Percentiles rank a stretch among this genome's conserved stretches.
These are phyloP conservation scores for Esox niger DNA, from an alignment of 2,113 vertebrate genomes.

Conservation along the genomic window DNA sequence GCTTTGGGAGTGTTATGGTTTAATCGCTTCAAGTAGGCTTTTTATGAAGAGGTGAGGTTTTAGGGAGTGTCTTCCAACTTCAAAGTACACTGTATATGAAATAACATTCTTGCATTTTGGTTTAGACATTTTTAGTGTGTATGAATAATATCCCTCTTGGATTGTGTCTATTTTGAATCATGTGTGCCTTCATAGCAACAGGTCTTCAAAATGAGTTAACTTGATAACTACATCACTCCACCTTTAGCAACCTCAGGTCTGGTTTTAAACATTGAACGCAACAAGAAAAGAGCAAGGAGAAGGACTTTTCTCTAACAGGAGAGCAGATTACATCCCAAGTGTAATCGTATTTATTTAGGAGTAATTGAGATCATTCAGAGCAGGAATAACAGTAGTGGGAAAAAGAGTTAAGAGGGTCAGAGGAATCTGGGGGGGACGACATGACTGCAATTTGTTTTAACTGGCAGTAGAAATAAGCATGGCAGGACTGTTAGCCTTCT, in stretches of 20 bases:
- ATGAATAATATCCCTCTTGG: too few relatives aligned
- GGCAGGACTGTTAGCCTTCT: slow-evolving; percentile 58
- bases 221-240: too few relatives aligned
- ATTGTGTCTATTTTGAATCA: too few relatives aligned
- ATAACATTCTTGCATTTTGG: not conserved
- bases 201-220: too few relatives aligned
- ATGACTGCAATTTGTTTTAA: slow-evolving; percentile 74
- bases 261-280: too few relatives aligned
- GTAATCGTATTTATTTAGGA: slow-evolving; percentile 67
- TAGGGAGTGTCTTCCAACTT: not conserved
- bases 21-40: not conserved
- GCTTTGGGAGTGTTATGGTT: not conserved
- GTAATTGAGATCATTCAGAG: slow-evolving; percentile 51
- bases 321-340: slow-evolving; percentile 51
- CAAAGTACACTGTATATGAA: not conserved
- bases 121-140: too few relatives aligned
- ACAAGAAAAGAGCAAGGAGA: slow-evolving; percentile 5
- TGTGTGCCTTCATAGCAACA: too few relatives aligned
- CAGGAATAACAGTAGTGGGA: slow-evolving; percentile 61
- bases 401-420: slow-evolving; percentile 49
- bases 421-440: slow-evolving; percentile 62
- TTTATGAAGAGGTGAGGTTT: not conserved
- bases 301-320: slow-evolving; percentile 38
- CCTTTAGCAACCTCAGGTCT: too few relatives aligned
- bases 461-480: slow-evolving; percentile 74